Base-by-base conservation (phyloP, 2,113 vertebrate genomes). In the Chlamydotis undulata region DNA sequence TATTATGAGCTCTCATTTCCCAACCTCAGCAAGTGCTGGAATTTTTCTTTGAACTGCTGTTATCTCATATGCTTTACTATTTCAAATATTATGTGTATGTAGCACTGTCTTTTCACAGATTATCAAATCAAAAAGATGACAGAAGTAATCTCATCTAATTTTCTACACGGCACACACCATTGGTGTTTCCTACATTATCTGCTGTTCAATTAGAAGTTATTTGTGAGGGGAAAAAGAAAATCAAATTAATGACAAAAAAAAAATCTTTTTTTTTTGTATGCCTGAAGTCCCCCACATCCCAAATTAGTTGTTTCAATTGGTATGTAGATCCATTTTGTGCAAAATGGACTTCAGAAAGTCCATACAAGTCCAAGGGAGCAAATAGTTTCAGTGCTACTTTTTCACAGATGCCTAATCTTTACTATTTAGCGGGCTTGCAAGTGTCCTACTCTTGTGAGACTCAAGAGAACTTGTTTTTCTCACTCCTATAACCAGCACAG, bases 191-290 rank as follows among this genome's bases (percentile, higher is more conserved):
- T 87, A 35, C 85, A 61, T 64, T 56, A 87, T 57, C 15, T 80
- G 9, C 14, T 45, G 8, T 76, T 79, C 45, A 73, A 49, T 60
- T 60, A 76, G 6, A 13, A 43, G 6, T 55, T 57, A n/a, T 13
- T 43, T 56, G 29, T 37, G 12, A 7, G 1, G n/a, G 5, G 10
- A 5, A 7, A 7, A 19, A 5, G 1, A 8, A 29, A 59, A 43
- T 43, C 41, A 43, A 69, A 67, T 39, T 57, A 53, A 53, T 41
- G 4, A 6, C 37, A 19, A 26, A 33, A n/a, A 53, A 12, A 33
- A 3, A 11, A 18, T 0, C 1, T 28, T 28, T 28, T 12, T 28
- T 39, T 26, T 65, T 59, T 77, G 4, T 17, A 26, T 52, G 5
- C 6, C 26, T 39, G 12, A 57, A 45, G 3, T 55, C 4, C 2